These are phyloP conservation scores for Notolabrus celidotus DNA, from an alignment of 2,797 vertebrate species.

Conservation along the genomic window DNA sequence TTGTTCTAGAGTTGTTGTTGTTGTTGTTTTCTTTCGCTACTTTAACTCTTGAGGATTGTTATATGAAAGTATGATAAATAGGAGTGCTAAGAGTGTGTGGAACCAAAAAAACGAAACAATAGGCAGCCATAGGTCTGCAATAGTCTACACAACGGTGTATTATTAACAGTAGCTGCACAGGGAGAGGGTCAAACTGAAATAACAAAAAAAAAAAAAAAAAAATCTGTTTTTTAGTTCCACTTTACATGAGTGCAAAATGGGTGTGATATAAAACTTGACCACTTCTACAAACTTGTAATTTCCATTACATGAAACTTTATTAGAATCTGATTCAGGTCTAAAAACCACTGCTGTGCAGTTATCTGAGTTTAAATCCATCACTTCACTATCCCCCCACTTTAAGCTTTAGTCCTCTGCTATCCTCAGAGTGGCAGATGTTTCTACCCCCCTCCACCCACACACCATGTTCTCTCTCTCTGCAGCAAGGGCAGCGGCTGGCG, in stretches of 20 bases:
- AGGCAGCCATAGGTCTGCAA: slow-evolving; percentile 54
- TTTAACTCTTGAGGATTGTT: slow-evolving; percentile 67
- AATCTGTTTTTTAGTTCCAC: slow-evolving; percentile 3
- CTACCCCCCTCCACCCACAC: slow-evolving; percentile 51
- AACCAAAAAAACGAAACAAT: slow-evolving; percentile 64
- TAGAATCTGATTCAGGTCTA: neutral
- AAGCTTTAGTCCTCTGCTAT: slow-evolving; percentile 68
- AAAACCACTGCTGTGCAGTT: slow-evolving; percentile 11
- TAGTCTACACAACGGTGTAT: slow-evolving; percentile 32
- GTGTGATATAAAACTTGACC: slow-evolving; percentile 3
- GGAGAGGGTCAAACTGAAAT: slow-evolving; percentile 44
- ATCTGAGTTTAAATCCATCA: slow-evolving; percentile 31
- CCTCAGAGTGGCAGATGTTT: slow-evolving; percentile 87
- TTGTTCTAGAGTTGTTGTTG: slow-evolving; percentile 64
- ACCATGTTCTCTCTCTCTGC: slow-evolving; percentile 69
- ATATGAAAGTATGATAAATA: slow-evolving; percentile 72
- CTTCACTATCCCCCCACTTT: slow-evolving; percentile 50
- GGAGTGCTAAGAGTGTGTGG: slow-evolving; percentile 52
- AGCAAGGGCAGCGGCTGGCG: slow-evolving; percentile 86
- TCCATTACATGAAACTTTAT: neutral
- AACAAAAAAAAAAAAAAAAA: slow-evolving; percentile 20
- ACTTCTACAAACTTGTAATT: slow-evolving; percentile 14
- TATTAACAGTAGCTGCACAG: slow-evolving; percentile 49
- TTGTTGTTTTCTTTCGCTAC: slow-evolving; percentile 67
- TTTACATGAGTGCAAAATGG: slow-evolving; percentile 10